A percentile compares a stretch with the other conserved stretches of the same genome.
These are phyloP conservation scores for Pilophorus perplexus DNA, from an alignment of 2,888 invertebrate genomes.

Conservation along the genomic window DNA sequence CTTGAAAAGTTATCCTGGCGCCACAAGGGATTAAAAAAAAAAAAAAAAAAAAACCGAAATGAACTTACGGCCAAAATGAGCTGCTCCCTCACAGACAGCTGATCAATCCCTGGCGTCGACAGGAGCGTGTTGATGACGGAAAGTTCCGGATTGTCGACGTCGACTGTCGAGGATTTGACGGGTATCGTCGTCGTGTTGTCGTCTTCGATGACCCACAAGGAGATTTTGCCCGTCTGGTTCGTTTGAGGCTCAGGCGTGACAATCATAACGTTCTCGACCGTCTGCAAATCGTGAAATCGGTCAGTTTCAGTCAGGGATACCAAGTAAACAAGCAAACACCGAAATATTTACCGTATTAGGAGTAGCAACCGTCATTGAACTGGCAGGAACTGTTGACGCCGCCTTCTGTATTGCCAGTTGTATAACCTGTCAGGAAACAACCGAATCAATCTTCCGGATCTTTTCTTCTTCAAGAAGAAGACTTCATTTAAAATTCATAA, in stretches of 20 bases:
- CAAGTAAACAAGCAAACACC: no score
- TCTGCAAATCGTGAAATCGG: no score
- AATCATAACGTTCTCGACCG: neutral
- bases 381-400: neutral
- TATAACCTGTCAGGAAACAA: conserved; percentile 44
- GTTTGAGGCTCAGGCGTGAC: conserved; percentile 2
- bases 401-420: conserved; percentile 48
- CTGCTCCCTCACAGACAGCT: conserved; percentile 45
- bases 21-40: no score
- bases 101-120: conserved; percentile 44
- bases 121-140: conserved; percentile 46
- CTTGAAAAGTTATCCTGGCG: no score
- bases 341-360: no score
- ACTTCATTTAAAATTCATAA: no score
- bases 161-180: conserved; percentile 24
- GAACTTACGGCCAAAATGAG: conserved; percentile 47
- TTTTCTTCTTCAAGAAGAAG: no score
- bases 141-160: conserved; percentile 42
- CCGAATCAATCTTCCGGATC: neutral
- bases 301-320: no score
- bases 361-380: conserved; percentile 27
- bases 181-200: conserved; percentile 38
- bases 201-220: conserved; percentile 48
- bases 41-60: neutral
- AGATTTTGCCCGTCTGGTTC: conserved; percentile 47